Percentiles rank a stretch among this genome's conserved stretches.
These are phyloP conservation scores for Symphodus melops DNA, from an alignment of 2,113 vertebrate species.

Conservation along the genomic window DNA sequence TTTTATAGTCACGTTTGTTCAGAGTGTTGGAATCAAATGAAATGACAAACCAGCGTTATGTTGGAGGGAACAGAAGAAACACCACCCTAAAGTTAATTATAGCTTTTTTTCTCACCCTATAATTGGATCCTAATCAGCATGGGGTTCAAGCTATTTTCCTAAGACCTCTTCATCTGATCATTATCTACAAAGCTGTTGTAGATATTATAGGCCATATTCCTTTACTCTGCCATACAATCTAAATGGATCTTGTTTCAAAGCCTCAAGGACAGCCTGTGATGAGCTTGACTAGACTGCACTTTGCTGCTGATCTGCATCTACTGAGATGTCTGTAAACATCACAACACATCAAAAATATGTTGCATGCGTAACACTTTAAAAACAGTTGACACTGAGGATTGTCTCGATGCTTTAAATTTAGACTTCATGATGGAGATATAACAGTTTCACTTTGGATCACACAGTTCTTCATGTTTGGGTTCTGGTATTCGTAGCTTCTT, in stretches of 20 bases:
- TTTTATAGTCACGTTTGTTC: not conserved
- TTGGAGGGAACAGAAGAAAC: constrained; percentile 16
- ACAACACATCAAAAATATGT: constrained; percentile 54
- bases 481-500: not conserved
- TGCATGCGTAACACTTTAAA: constrained; percentile 9
- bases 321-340: constrained; percentile 67
- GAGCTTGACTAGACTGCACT: constrained; percentile 59
- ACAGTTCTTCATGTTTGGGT: not conserved
- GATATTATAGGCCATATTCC: constrained; percentile 79
- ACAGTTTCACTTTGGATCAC: not conserved
- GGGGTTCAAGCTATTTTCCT: constrained; percentile 78
- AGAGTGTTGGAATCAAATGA: constrained; percentile 21
- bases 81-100: constrained; percentile 62
- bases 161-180: constrained; percentile 81
- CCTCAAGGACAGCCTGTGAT: constrained; percentile 76
- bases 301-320: constrained; percentile 63
- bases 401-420: constrained; percentile 1
- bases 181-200: constrained; percentile 82
- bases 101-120: constrained; percentile 36
- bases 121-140: constrained; percentile 79
- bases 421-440: not conserved
- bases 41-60: constrained; percentile 27
- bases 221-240: constrained; percentile 79
- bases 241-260: constrained; percentile 84
- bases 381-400: not conserved